Percentiles rank a stretch among this genome's conserved stretches.
Conservation (phyloP, 2,113 vertebrate genomes). For the Hiodon alosoides region DNA sequence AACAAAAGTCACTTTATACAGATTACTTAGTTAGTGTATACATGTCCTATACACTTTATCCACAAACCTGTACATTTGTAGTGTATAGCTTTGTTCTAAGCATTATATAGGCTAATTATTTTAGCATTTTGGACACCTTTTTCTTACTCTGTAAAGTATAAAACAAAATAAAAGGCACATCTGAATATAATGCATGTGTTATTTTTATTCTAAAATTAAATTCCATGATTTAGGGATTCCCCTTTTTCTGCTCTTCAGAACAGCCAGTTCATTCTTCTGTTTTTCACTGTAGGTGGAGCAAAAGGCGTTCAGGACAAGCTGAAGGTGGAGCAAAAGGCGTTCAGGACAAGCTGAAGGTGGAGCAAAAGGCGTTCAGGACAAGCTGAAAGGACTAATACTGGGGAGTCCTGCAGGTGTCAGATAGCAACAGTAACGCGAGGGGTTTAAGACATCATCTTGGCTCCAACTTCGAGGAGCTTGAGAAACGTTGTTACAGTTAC, state of each 20-base stretch:
- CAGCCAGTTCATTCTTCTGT: slow-evolving; percentile 32
- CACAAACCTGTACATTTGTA: slow-evolving; percentile 84
- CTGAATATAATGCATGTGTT: slow-evolving; percentile 70
- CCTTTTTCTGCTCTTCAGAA: slow-evolving; percentile 37
- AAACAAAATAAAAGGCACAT: slow-evolving; percentile 88
- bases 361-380: slow-evolving; percentile 19
- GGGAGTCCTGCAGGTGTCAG: slow-evolving; percentile 46
- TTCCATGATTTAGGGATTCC: slow-evolving; percentile 35
- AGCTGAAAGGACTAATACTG: slow-evolving; percentile 32
- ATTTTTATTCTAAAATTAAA: slow-evolving; percentile 47
- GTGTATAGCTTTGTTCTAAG: slow-evolving; percentile 77
- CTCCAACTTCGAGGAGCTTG: slow-evolving; percentile 34
- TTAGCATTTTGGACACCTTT: slow-evolving; percentile 67
- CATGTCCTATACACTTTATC: slow-evolving; percentile 65
- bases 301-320: too few species aligned
- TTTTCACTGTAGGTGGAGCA: neutral
- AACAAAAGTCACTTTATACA: slow-evolving; percentile 76
- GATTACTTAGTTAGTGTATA: slow-evolving; percentile 77
- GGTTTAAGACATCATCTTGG: slow-evolving; percentile 58
- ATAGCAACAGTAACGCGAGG: slow-evolving; percentile 30
- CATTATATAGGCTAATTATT: slow-evolving; percentile 75
- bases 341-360: slow-evolving; percentile 10
- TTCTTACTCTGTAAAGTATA: slow-evolving; percentile 62
- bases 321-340: neutral
- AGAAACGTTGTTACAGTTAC: slow-evolving; percentile 7